Percentiles rank a stretch among this genome's conserved stretches.
phyloP scores from a whole-genome alignment of 1,140 invertebrate genomes.

The Achatina immaculata region DNA sequence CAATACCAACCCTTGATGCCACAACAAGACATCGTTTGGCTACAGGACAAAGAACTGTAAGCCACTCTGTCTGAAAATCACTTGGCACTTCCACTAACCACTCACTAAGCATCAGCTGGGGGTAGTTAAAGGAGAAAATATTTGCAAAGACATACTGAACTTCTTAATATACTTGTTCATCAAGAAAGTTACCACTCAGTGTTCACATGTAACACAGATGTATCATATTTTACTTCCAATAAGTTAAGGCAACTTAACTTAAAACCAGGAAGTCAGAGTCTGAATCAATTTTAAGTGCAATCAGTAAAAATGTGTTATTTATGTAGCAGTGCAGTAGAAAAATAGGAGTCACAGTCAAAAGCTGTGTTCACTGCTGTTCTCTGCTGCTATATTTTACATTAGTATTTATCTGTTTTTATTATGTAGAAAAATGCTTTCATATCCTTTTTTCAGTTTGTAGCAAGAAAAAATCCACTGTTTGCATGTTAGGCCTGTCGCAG shows the following conservation, averaged over 20 bases:
- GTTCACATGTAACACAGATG: neutral
- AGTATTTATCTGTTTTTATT: too few species aligned
- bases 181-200: neutral
- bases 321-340: too few species aligned
- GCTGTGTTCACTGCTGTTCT: too few species aligned
- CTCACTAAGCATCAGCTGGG: conserved; percentile 85
- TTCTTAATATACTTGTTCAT: neutral
- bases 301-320: too few species aligned
- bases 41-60: conserved; percentile 85
- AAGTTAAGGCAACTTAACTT: neutral
- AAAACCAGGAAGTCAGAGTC: too few species aligned
- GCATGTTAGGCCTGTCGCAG: too few species aligned
- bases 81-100: conserved; percentile 89
- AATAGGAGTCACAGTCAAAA: too few species aligned
- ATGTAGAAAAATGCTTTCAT: too few species aligned
- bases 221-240: neutral
- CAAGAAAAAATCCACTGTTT: too few species aligned
- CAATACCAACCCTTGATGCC: conserved; percentile 76
- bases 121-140: neutral
- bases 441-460: too few species aligned
- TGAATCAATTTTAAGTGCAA: too few species aligned
- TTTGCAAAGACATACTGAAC: neutral
- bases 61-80: conserved; percentile 81
- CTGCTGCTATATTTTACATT: too few species aligned
- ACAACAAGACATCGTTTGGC: conserved; percentile 85